Evolutionary conservation across 2,888 invertebrate species (phyloP), one percentile per base, ranked within the genome.

Genomic region (Amphimallon solstitiale): DNA sequence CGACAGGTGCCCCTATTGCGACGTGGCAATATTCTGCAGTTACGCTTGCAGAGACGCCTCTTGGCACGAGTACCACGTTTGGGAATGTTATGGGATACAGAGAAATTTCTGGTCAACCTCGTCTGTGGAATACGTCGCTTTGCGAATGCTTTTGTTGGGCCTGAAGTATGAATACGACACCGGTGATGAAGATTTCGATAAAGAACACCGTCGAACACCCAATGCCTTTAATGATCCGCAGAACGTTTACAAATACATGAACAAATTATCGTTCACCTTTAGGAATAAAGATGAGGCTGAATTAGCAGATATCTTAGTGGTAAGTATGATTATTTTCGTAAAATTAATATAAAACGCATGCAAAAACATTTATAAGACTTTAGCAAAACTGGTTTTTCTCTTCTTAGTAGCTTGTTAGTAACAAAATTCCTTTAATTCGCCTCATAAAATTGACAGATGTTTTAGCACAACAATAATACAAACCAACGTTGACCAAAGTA

Each of bases 31-130:
- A 37, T 76, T 74, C 54, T 76, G 76, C 68, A 65, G 73, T 21
- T 65, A 68, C 59, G 38, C 7, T 0, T 76, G 76, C 63, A 63
- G 71, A 19, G 21, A 56, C 21, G 43, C 23, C 3, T 70, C 74
- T 4, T 70, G 71, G 60, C 68, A 65, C 17, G 61, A 71, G 14
- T 76, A 73, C 56, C 76, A 76, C 60, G 65, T 51, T 40, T 76
- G 71, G 67, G 76, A 76, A 56, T 76, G 76, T 68, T 74, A 73
- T 38, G 76, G 73, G 10, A 60, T 76, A 0, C 76, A 76, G 46
- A 70, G 74, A 56, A 74, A 74, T 63, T 73, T 72, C 63, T 76
- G 76, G 75, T 63, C 69, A 6, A 67, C 71, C 63, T 67, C 71
- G 3, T 71, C 73, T 14, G 29, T 38, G 1, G 23, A 48, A 40